These are phyloP conservation scores for Timema podura DNA, from an alignment of 2,888 invertebrate species.

Conservation along the genomic window DNA sequence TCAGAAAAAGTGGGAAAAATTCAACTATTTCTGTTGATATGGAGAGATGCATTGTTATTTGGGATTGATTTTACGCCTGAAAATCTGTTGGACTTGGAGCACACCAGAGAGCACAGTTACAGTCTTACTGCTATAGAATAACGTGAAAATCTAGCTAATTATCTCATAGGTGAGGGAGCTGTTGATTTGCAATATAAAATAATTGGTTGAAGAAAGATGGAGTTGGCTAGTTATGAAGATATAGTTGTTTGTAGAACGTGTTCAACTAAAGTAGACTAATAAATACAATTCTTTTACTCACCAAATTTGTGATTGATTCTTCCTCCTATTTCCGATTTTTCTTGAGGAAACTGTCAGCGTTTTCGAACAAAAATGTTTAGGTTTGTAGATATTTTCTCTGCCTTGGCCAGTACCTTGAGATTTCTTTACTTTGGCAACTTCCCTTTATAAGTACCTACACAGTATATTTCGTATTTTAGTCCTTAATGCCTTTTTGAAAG, in stretches of 20 bases:
- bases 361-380: not conserved
- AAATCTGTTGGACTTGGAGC: not conserved
- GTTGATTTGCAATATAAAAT: not conserved
- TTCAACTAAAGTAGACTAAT: not conserved
- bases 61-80: not conserved
- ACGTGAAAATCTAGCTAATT: not conserved
- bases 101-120: not conserved
- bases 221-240: no score
- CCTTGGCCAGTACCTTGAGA: no score
- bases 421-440: no score
- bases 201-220: not conserved
- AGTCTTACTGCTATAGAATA: not conserved
- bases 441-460: no score
- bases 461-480: no score
- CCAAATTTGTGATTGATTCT: not conserved
- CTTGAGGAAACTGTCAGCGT: slow-evolving; percentile 3
- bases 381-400: not conserved
- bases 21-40: not conserved
- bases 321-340: not conserved
- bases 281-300: not conserved
- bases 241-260: no score
- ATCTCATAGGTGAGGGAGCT: not conserved
- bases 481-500: no score
- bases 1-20: not conserved
- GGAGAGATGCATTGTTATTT: not conserved